Base-by-base conservation (phyloP, 1,140 invertebrate genomes). In the Pseudomyrmex pallidus region DNA sequence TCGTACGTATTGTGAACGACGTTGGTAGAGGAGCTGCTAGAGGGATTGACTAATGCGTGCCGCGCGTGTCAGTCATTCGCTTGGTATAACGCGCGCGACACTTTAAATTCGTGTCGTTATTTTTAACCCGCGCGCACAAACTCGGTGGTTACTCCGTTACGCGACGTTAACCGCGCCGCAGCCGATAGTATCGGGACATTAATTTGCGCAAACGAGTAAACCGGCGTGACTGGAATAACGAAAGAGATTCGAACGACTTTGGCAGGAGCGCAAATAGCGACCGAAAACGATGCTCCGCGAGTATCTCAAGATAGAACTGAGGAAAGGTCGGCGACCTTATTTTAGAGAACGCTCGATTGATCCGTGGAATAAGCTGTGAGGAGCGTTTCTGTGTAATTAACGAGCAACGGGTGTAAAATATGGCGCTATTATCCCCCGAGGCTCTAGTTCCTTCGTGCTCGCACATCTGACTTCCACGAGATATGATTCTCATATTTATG, bases 131-230 rank as follows among this genome's bases (percentile, higher is more conserved):
- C 4, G 20, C 35, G 17, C 61, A 73, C 61, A 73, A 35, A 70
- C 72, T 80, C 74, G 72, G 77, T 83, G 70, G 77, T 89, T 88
- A 68, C 62, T 22, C 68, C 68, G 86, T 88, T 89, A 86, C 82
- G 88, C 74, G 15, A 35, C 73, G 82, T 89, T 89, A 89, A 85
- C 61, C 62, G 25, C 35, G 84, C 54, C 56, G 56, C 57, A 64
- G 68, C 66, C 56, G 88, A 89, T 89, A 83, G 22, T 89, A 89
- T 90, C 85, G 85, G 17, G 74, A 72, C 89, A 87, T 89, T 90
- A 90, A 89, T 90, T 90, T 72, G 74, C 72, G 72, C 67, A 74
- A 87, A 89, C 88, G 85, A 87, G 85, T 46, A 59, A 78, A 73
- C 20, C 86, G 68, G 48, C 54, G 57, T 59, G 66, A 22, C 20